phyloP scores from a whole-genome alignment of 2,113 vertebrate genomes.

The Perca schrenkii region DNA sequence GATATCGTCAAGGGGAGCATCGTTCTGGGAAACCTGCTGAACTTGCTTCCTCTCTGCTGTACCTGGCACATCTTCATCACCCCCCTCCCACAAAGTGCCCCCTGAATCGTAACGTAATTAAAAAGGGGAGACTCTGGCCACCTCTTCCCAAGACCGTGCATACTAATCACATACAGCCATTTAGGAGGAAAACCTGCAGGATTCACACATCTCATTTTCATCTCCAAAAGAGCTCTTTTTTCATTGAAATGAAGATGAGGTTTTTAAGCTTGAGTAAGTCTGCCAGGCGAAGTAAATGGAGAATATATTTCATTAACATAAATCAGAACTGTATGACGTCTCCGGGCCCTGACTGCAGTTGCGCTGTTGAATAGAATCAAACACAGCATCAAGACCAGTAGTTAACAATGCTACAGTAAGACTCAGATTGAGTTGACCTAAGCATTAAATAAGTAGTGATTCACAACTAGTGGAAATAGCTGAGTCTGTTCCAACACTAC shows the following conservation, averaged over 20 bases:
- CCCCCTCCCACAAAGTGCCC: constrained; percentile 15
- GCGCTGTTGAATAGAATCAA: constrained; percentile 71
- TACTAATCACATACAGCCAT: constrained; percentile 77
- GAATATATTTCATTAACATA: constrained; percentile 82
- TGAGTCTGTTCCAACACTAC: constrained; percentile 27
- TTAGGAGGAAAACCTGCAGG: constrained; percentile 76
- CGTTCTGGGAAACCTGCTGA: constrained; percentile 60
- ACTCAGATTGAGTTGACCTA: constrained; percentile 38
- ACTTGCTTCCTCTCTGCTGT: constrained; percentile 51
- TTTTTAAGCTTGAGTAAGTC: constrained; percentile 78
- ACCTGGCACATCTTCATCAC: constrained; percentile 27
- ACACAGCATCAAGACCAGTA: constrained; percentile 47
- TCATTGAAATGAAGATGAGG: constrained; percentile 81
- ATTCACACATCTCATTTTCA: constrained; percentile 79
- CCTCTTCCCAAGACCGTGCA: constrained; percentile 60
- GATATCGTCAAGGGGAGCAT: constrained; percentile 47
- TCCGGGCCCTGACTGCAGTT: constrained; percentile 52
- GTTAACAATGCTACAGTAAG: constrained; percentile 61
- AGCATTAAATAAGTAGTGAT: constrained; percentile 40
- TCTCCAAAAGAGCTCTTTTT: constrained; percentile 76
- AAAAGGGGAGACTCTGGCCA: constrained; percentile 67
- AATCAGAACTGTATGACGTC: constrained; percentile 75
- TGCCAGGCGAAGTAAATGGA: constrained; percentile 76
- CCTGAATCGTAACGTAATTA: constrained; percentile 73
- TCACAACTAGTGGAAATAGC: constrained; percentile 25